Base-by-base conservation (phyloP, 2,113 vertebrate species). In the Salvelinus alpinus region DNA sequence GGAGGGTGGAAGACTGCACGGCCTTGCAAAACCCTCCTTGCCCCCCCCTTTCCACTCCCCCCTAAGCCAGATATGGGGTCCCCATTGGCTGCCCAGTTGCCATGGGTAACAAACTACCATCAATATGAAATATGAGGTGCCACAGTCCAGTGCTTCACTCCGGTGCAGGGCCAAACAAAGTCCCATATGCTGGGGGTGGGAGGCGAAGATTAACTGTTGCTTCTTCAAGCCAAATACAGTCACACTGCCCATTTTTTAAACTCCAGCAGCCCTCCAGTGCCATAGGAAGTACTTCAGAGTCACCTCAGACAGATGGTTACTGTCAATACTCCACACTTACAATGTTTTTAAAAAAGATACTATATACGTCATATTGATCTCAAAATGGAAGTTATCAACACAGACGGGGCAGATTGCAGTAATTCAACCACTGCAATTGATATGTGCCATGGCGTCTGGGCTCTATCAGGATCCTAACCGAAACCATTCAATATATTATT, bases 41-140 rank as follows among this genome's bases (percentile, higher is more conserved):
- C 71, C 18, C 25, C 5, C 71, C 71, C 60, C 29, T 67, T 81
- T 79, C 74, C 66, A 47, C 31, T 59, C 80, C 71, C 59, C 34
- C 1, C 69, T 73, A 74, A 77, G 2, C 22, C 74, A 86, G 84
- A 88, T 87, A 64, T 77, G 1, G 64, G 34, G 77, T 68, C 86
- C 69, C 74, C 44, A 89, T 82, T 88, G 90, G 88, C 85, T 81
- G 77, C 74, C 57, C 81, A 47, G 89, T 92, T 88, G 86, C 89
- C 78, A 75, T 44, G 9, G 38, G 9, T 44, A 44, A 44, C 38
- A 11, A 44, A 76, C 84, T 78, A 82, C 86, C 88, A 90, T 88
- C 87, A 84, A 84, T 82, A 84, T 90, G 90, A 92, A 90, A 90
- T 87, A 92, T 86, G 88, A 89, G 86, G 85, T 88, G 88, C 78